Percentiles rank a stretch among this genome's conserved stretches.
These are phyloP conservation scores for Conger conger DNA, from an alignment of 2,113 vertebrate genomes.

Conservation along the genomic window DNA sequence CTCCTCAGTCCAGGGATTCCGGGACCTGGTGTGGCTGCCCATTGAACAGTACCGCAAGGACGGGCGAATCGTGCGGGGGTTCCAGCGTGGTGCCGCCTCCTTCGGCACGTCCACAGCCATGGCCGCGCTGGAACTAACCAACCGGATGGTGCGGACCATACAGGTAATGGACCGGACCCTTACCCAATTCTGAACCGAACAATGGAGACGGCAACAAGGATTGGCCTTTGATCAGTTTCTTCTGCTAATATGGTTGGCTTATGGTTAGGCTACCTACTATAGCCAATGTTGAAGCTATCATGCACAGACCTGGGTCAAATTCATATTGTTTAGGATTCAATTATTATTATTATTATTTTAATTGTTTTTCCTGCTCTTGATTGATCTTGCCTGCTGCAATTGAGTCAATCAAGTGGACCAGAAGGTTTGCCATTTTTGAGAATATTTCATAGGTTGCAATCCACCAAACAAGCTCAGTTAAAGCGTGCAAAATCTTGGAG, in stretches of 20 bases:
- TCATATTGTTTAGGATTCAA: too few species aligned
- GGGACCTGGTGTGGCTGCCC: conserved; percentile 95
- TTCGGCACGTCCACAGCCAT: conserved; percentile 97
- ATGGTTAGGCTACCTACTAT: not conserved
- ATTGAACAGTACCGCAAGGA: conserved; percentile 98
- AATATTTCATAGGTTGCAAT: too few species aligned
- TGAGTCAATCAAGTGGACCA: too few species aligned
- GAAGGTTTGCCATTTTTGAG: too few species aligned
- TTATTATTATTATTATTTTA: too few species aligned
- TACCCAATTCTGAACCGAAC: not conserved
- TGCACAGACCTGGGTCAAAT: too few species aligned
- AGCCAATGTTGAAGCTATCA: not conserved
- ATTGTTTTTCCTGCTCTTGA: too few species aligned
- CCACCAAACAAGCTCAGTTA: too few species aligned
- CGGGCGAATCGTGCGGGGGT: conserved; percentile 89
- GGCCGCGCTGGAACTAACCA: conserved; percentile 95
- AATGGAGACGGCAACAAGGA: not conserved
- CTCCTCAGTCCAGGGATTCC: conserved; percentile 87
- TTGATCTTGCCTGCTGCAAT: too few species aligned
- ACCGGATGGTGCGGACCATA: conserved; percentile 93
- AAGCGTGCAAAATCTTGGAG: too few species aligned
- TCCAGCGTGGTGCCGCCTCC: conserved; percentile 93
- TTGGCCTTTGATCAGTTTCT: not conserved
- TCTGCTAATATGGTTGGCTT: not conserved
- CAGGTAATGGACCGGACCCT: conserved; percentile 73